These are phyloP conservation scores for Microctenopoma stevenorrisi DNA, from an alignment of 2,797 vertebrate genomes.

Conservation along the genomic window DNA sequence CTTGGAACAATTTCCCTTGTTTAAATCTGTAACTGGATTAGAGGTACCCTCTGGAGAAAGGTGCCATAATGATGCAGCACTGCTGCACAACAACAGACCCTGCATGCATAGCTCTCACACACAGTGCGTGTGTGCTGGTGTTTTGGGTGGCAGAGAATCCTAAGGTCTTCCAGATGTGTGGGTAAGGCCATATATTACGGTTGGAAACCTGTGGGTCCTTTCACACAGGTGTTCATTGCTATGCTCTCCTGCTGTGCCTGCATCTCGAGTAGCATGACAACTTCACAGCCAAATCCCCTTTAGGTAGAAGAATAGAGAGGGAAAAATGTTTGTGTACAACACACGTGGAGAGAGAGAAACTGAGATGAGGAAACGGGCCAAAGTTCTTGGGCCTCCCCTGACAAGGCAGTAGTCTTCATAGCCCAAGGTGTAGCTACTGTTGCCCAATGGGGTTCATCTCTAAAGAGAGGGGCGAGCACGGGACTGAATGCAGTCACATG, in stretches of 20 bases:
- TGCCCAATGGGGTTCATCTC: constrained; percentile 50
- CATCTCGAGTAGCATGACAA: constrained; percentile 26
- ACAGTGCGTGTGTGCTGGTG: constrained; percentile 26
- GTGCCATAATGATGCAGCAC: constrained; percentile 63
- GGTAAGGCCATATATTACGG: neutral
- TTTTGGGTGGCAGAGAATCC: constrained; percentile 20
- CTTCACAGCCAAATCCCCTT: constrained; percentile 29
- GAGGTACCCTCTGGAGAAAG: constrained; percentile 69
- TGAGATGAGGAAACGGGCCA: constrained; percentile 46
- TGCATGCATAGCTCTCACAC: constrained; percentile 28
- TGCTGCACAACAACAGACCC: constrained; percentile 39
- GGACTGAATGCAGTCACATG: constrained; percentile 59
- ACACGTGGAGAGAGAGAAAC: neutral
- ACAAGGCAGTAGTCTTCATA: constrained; percentile 73
- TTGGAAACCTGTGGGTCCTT: constrained; percentile 47
- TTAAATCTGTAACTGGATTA: constrained; percentile 76
- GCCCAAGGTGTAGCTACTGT: constrained; percentile 33
- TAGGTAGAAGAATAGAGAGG: constrained; percentile 3
- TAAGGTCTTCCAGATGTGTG: constrained; percentile 43
- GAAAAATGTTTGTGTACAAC: constrained; percentile 20
- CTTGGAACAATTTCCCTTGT: constrained; percentile 68
- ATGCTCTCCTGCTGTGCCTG: constrained; percentile 14
- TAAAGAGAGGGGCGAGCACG: constrained; percentile 30
- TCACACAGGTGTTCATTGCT: constrained; percentile 48
- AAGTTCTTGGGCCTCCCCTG: constrained; percentile 51